Evolutionary conservation across 1,140 invertebrate species (phyloP).

Genomic region (Harpegnathos saltator): DNA sequence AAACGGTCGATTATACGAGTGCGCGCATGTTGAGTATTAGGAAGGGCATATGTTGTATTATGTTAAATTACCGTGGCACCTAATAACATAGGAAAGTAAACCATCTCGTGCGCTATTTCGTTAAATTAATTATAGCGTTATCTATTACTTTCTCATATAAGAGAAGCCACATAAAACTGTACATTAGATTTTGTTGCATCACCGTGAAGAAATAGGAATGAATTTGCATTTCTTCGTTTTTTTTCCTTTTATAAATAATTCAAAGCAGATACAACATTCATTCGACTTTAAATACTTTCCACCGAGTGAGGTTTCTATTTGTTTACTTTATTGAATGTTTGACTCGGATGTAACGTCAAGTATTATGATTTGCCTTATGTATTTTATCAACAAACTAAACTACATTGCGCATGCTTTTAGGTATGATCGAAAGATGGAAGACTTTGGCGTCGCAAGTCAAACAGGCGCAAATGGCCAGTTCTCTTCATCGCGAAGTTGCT

Average conservation of each 20-base stretch:
- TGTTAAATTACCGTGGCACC: not conserved
- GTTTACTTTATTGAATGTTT: not conserved
- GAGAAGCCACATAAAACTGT: not conserved
- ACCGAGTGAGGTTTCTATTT: not conserved
- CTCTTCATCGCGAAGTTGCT: slow-evolving; percentile 85
- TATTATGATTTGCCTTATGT: not conserved
- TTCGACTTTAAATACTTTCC: too few relatives aligned
- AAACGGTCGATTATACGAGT: slow-evolving; percentile 3
- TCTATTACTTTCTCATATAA: not conserved
- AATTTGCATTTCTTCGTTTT: too few relatives aligned
- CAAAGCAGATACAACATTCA: too few relatives aligned
- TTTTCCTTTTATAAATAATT: too few relatives aligned
- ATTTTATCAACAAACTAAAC: not conserved
- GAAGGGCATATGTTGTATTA: slow-evolving; percentile 23
- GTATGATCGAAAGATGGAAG: slow-evolving; percentile 87
- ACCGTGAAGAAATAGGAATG: too few relatives aligned
- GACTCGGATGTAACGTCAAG: not conserved
- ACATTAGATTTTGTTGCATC: not conserved
- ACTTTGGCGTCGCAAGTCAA: slow-evolving; percentile 85
- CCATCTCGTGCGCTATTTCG: not conserved
- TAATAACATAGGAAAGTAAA: slow-evolving; percentile 1
- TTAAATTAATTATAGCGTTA: not conserved
- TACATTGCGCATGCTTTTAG: slow-evolving; percentile 80
- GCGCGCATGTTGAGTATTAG: not conserved
- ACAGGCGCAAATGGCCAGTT: slow-evolving; percentile 85